These are phyloP conservation scores for Megaceryle torquata DNA, from an alignment of 2,113 vertebrate genomes.

Conservation along the genomic window DNA sequence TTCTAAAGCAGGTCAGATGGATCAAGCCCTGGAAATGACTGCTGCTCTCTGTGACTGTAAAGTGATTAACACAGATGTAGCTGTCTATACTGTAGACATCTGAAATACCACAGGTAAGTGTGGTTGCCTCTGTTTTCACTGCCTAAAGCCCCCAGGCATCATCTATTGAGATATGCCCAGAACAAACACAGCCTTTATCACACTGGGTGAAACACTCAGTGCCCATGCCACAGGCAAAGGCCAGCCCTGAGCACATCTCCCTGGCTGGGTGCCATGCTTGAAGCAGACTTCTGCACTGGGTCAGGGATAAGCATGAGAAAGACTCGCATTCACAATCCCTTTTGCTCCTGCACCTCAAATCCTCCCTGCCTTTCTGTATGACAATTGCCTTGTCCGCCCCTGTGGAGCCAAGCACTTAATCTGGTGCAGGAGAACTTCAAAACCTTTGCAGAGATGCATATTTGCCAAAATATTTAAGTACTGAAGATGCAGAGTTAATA, in stretches of 20 bases:
- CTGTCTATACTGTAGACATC: neutral
- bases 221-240: neutral
- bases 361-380: neutral
- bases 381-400: fast-evolving
- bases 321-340: fast-evolving
- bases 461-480: neutral
- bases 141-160: neutral
- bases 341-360: neutral
- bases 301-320: fast-evolving
- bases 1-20: neutral
- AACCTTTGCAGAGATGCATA: neutral
- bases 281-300: neutral
- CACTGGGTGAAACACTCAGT: fast-evolving
- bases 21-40: constrained; percentile 7
- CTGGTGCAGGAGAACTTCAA: neutral
- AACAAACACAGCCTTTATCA: neutral
- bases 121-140: fast-evolving
- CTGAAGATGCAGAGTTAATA: neutral
- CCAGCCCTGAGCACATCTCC: fast-evolving
- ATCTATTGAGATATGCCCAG: neutral
- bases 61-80: neutral
- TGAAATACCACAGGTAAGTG: neutral
- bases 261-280: neutral
- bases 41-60: neutral
- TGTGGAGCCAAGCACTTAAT: fast-evolving